phyloP scores from a whole-genome alignment of 2,888 invertebrate species.

The Emmelina monodactyla region DNA sequence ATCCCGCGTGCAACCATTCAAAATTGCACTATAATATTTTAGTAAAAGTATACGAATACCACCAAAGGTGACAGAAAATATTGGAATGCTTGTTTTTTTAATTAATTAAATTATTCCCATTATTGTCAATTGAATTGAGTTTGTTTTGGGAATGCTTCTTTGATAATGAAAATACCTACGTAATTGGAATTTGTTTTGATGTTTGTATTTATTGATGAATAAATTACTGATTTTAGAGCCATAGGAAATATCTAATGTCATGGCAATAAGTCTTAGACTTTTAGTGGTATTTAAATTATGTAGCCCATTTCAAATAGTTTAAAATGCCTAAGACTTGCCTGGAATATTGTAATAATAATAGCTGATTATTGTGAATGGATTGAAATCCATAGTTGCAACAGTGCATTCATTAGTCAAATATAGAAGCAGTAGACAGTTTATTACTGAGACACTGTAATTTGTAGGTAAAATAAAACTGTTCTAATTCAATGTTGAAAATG shows the following conservation, averaged over 20 bases:
- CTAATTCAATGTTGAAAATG: slow-evolving; percentile 17
- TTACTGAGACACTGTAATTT: background rate
- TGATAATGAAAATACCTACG: slow-evolving; percentile 24
- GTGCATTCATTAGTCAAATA: slow-evolving; percentile 33
- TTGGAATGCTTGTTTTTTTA: slow-evolving; percentile 26
- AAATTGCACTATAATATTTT: slow-evolving; percentile 39
- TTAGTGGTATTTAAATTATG: slow-evolving; percentile 10
- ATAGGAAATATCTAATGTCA: slow-evolving; percentile 40
- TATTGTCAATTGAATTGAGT: slow-evolving; percentile 18
- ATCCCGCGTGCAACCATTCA: too few species aligned
- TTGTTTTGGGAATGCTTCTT: slow-evolving; percentile 28
- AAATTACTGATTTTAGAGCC: slow-evolving; percentile 19
- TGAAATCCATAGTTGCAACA: slow-evolving; percentile 43
- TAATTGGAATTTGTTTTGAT: slow-evolving; percentile 28
- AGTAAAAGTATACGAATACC: slow-evolving; percentile 53
- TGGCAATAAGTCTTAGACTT: slow-evolving; percentile 27
- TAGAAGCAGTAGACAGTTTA: slow-evolving; percentile 22
- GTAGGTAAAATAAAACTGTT: background rate
- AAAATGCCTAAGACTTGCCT: slow-evolving; percentile 58
- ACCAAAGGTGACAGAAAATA: slow-evolving; percentile 44
- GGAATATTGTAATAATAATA: slow-evolving; percentile 31
- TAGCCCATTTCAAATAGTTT: slow-evolving; percentile 1
- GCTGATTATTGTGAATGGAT: slow-evolving; percentile 37
- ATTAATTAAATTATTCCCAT: slow-evolving; percentile 18
- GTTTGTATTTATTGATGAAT: slow-evolving; percentile 26